Conservation (phyloP, 1,140 invertebrate genomes). For the Drosophila lowei region DNA sequence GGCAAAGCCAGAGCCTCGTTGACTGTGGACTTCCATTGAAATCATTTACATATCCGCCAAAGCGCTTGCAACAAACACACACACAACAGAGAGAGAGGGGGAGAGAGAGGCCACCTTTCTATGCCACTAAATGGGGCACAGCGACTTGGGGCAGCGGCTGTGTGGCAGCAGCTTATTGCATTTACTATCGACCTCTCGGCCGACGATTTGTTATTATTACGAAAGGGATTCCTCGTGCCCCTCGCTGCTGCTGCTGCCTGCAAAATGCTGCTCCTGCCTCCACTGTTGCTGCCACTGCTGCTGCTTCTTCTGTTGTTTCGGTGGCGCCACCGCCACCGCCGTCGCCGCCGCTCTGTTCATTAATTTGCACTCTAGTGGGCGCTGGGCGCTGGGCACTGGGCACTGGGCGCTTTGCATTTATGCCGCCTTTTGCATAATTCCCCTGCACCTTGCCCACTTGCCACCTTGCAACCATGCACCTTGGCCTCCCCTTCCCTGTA, state of each 20-base stretch:
- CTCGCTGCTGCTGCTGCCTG: slow-evolving; percentile 42
- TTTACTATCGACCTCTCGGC: slow-evolving; percentile 67
- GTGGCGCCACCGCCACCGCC: slow-evolving; percentile 48
- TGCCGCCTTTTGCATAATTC: slow-evolving; percentile 60
- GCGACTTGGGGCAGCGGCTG: too few species aligned
- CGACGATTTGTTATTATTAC: slow-evolving; percentile 76
- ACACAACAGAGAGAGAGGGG: too few species aligned
- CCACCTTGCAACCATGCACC: too few species aligned
- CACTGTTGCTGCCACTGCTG: slow-evolving; percentile 36
- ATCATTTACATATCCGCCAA: slow-evolving; percentile 76
- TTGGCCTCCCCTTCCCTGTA: too few species aligned
- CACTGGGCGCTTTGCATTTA: slow-evolving; percentile 19
- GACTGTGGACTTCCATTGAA: slow-evolving; percentile 68
- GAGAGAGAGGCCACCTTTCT: too few species aligned
- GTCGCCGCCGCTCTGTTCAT: slow-evolving; percentile 48
- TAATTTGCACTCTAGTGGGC: slow-evolving; percentile 57
- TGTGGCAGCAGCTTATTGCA: slow-evolving; percentile 54
- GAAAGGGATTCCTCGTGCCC: slow-evolving; percentile 4
- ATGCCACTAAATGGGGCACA: too few species aligned
- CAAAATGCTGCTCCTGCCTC: too few species aligned
- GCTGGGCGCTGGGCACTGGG: slow-evolving; percentile 26
- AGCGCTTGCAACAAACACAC: slow-evolving; percentile 12
- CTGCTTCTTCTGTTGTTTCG: slow-evolving; percentile 40
- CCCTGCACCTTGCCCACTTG: not conserved
- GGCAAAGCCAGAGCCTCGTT: slow-evolving; percentile 15